Evolutionary conservation across 2,797 vertebrate genomes (phyloP).

Genomic region (Crossoptilon crossoptilon): DNA sequence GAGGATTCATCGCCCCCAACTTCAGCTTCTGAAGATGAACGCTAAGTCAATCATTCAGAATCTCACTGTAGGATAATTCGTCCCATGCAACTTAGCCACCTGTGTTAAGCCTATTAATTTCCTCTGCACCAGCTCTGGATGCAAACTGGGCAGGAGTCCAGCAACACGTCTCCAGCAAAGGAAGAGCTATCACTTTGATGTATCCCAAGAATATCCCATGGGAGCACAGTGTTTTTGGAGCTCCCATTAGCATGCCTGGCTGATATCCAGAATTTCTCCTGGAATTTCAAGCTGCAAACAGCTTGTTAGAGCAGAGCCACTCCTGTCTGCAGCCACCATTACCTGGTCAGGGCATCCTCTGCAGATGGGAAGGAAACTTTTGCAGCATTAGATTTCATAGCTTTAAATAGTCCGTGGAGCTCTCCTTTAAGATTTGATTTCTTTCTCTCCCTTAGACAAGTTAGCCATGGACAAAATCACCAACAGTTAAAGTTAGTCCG

Average conservation of each 20-base stretch:
- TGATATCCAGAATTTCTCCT: neutral
- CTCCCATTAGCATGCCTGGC: neutral
- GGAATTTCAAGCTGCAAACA: neutral
- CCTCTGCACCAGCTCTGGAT: neutral
- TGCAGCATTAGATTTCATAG: neutral
- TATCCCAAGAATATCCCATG: neutral
- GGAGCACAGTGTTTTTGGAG: neutral
- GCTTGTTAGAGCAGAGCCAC: neutral
- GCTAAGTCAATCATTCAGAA: neutral
- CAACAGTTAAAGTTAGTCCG: slow-evolving; percentile 58
- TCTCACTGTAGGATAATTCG: neutral
- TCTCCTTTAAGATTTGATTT: slow-evolving; percentile 24
- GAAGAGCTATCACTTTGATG: neutral
- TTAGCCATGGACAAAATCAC: slow-evolving; percentile 41
- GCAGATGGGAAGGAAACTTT: neutral
- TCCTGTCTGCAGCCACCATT: neutral
- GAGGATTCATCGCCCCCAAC: neutral
- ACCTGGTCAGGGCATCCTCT: neutral
- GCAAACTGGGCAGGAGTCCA: neutral
- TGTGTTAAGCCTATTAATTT: neutral
- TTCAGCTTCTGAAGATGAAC: neutral
- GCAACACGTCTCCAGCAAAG: neutral
- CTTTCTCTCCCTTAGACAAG: neutral
- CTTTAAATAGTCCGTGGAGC: neutral
- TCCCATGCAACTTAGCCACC: neutral